Evolutionary conservation across 1,140 invertebrate species (phyloP), one percentile per base, ranked within the genome.

Genomic region (Octopus sinensis): DNA sequence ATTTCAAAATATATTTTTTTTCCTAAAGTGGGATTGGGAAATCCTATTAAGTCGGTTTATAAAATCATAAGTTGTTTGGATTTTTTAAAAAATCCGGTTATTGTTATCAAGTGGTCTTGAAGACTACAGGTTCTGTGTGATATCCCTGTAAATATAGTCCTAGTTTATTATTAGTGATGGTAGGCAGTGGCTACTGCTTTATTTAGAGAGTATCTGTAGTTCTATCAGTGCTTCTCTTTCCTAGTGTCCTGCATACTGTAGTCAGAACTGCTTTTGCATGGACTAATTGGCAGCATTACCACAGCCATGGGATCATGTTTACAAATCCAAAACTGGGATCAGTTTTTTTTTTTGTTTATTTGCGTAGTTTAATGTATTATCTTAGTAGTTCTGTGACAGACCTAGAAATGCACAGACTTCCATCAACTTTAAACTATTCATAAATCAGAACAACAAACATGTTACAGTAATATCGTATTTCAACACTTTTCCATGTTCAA

Each of bases 361-460:
- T 73, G 68, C 68, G 30, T 73, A 73, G 68, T 73, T 73, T 73
- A 73, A 43, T 43, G 30, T 43, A 43, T 17, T 62, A 4, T 73
- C 68, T 73, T 73, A 73, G 68, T 73, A 73, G 68, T 73, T 73
- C 30, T 73, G 17, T 43, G 30, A 43, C 30, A 73, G 68, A 73
- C 68, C 68, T 23, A 73, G 17, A n/a, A 73, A n/a, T 73, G 68
- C 68, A 73, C 68, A 73, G 13, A 43, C 30, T 43, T 43, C 30
- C 30, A 43, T 43, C 30, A 43, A 43, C 30, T 43, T 1, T 43
- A 43, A 43, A 43, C 30, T 43, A 43, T 43, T 43, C 30, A 2
- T 43, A 43, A 43, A 43, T 43, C 30, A 43, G 30, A 43, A 43
- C 30, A 43, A 43, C 30, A 43, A 43, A 43, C 3, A 43, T 43